Percentiles rank a stretch among this genome's conserved stretches.
Evolutionary conservation across 2,113 vertebrate genomes (phyloP).

Genomic region (Litocranius walleri): DNA sequence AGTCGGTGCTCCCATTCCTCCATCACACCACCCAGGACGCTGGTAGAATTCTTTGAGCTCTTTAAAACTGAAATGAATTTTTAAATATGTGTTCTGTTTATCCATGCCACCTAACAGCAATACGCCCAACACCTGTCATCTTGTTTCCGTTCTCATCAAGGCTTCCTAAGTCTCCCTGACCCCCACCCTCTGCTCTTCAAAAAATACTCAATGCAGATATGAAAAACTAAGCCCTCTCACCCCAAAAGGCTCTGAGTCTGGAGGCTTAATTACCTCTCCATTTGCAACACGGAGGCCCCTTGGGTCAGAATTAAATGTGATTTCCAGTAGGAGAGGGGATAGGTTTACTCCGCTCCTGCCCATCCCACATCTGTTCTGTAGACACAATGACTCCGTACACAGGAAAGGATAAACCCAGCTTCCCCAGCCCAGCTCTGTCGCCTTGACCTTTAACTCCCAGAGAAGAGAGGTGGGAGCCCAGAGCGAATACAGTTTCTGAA

Average conservation of each 20-base stretch:
- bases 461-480: not conserved
- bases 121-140: slow-evolving; percentile 20
- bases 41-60: not conserved
- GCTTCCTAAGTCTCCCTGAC: not conserved
- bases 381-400: not conserved
- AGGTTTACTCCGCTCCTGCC: slow-evolving; percentile 24
- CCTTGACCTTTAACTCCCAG: not conserved
- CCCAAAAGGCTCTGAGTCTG: slow-evolving; percentile 24
- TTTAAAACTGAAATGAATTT: slow-evolving; percentile 16
- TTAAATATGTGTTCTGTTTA: slow-evolving; percentile 5
- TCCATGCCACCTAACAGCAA: not conserved
- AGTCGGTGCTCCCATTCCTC: not conserved
- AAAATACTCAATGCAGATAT: not conserved
- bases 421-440: not conserved
- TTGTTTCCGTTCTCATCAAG: slow-evolving; percentile 24
- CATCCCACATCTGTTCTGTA: slow-evolving; percentile 28
- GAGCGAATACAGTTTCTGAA: not conserved
- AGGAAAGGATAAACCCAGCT: not conserved
- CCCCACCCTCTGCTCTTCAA: not conserved
- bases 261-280: slow-evolving; percentile 59
- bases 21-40: not conserved
- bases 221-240: slow-evolving; percentile 43
- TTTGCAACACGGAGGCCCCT: slow-evolving; percentile 24
- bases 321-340: slow-evolving; percentile 58
- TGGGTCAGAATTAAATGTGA: slow-evolving; percentile 56